Evolutionary conservation across 2,113 vertebrate genomes (phyloP).

Genomic region (Astur gentilis): DNA sequence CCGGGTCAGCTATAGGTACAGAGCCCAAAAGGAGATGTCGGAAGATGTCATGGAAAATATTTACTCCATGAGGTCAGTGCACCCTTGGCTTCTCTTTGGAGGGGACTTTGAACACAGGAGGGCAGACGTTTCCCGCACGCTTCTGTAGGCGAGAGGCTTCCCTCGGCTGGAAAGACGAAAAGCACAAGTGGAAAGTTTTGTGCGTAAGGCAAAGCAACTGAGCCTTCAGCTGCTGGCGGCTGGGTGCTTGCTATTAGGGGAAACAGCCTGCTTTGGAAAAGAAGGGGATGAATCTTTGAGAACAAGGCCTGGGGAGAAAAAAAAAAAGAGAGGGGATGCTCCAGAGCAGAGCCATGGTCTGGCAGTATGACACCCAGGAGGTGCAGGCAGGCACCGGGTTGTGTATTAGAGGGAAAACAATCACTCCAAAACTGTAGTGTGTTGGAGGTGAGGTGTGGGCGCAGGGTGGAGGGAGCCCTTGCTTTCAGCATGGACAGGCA

Average conservation of each 20-base stretch:
- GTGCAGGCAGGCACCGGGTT: not conserved
- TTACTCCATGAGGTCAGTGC: constrained; percentile 42
- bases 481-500: not conserved
- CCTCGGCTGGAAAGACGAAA: not conserved
- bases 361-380: not conserved
- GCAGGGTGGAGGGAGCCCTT: not conserved
- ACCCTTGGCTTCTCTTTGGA: not conserved
- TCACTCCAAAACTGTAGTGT: not conserved
- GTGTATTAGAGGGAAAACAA: not conserved
- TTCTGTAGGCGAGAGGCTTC: not conserved
- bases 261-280: not conserved
- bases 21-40: not conserved
- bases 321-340: not conserved
- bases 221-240: not conserved
- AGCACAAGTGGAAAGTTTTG: not conserved
- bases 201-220: not conserved
- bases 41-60: constrained; percentile 32
- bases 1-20: not conserved
- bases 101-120: constrained; percentile 54
- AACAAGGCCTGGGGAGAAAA: not conserved
- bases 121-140: not conserved
- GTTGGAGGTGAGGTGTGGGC: not conserved
- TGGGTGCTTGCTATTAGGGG: not conserved
- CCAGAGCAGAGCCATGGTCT: not conserved
- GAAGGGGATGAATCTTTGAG: not conserved